Base-by-base conservation (phyloP, 2,113 vertebrate species). In the Anhinga rufa region DNA sequence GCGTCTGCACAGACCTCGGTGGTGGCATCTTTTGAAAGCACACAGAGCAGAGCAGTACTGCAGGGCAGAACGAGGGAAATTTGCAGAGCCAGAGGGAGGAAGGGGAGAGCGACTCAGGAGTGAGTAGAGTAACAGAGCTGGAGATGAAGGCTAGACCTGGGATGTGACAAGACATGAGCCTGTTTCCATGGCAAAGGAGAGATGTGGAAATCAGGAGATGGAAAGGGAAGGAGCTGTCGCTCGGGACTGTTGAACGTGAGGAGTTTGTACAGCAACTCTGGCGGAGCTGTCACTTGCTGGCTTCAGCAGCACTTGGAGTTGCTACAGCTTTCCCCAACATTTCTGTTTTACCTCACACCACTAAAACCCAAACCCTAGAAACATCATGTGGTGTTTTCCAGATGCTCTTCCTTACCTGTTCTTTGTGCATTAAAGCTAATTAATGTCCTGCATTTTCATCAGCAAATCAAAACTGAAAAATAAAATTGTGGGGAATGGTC, bases 391-490 rank as follows among this genome's bases (percentile, higher is more conserved):
- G 69, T 19, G 25, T 74, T 90, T 74, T 76, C 62, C 84, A 77
- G 89, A 74, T 76, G 64, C 10, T 70, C 42, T 91, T 61, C 48
- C 61, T 72, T 88, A 95, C 82, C 84, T 85, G 28, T 42, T 83
- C 34, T 49, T 91, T 74, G 17, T 58, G 29, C 11, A 4, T 86
- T 66, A 85, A 90, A 92, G 65, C 42, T 55, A 78, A 93, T 57
- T 26, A 76, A 32, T 8, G 4, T 49, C 40, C 46, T 85, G 62
- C 26, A 48, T 82, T 94, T 82, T 64, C 78, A 97, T 55, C 79
- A 90, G 55, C 64, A 83, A 86, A 93, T 40, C 60, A 75, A 78
- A 86, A 90, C 51, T 34, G 60, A 62, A 87, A 87, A 90, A 86
- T 34, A 74, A 11, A 55, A 15, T 18, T 60, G 29, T 24, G 26